Conservation (phyloP, 53 echinoderm and acorn worm species). For the Astropecten irregularis region DNA sequence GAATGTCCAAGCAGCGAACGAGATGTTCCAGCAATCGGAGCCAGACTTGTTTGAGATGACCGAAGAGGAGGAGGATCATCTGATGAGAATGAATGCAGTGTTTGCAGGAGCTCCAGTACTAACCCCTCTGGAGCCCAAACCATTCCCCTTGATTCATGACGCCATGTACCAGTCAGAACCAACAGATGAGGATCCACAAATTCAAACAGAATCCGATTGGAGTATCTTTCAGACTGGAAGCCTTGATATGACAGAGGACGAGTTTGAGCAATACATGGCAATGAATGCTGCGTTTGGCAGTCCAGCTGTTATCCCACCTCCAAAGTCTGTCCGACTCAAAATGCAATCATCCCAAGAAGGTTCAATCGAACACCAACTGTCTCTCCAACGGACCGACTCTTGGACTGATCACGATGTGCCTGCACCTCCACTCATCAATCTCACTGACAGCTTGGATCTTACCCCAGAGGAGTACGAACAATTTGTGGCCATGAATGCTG, state of each 20-base stretch:
- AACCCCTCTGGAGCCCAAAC: background rate
- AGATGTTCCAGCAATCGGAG: background rate
- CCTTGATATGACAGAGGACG: conserved; percentile 22
- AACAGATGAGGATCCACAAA: too few relatives aligned
- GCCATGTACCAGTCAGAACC: too few relatives aligned
- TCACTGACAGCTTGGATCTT: conserved; percentile 33
- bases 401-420: background rate
- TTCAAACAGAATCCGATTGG: background rate
- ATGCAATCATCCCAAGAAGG: background rate
- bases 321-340: background rate
- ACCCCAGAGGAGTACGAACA: conserved; percentile 48
- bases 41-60: conserved; percentile 11
- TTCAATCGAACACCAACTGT: background rate
- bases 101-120: conserved; percentile 10
- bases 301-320: conserved; percentile 11
- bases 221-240: background rate
- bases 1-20: background rate
- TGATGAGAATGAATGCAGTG: conserved; percentile 14
- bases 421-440: background rate
- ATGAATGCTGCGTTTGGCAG: conserved; percentile 40
- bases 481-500: conserved; percentile 41
- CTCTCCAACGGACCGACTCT: background rate
- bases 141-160: too few relatives aligned
- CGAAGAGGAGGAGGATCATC: conserved; percentile 11
- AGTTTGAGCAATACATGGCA: conserved; percentile 36